A percentile compares a stretch with the other conserved stretches of the same genome.
These are phyloP conservation scores for Crossocerus cetratus DNA, from an alignment of 2,888 invertebrate genomes.

Conservation along the genomic window DNA sequence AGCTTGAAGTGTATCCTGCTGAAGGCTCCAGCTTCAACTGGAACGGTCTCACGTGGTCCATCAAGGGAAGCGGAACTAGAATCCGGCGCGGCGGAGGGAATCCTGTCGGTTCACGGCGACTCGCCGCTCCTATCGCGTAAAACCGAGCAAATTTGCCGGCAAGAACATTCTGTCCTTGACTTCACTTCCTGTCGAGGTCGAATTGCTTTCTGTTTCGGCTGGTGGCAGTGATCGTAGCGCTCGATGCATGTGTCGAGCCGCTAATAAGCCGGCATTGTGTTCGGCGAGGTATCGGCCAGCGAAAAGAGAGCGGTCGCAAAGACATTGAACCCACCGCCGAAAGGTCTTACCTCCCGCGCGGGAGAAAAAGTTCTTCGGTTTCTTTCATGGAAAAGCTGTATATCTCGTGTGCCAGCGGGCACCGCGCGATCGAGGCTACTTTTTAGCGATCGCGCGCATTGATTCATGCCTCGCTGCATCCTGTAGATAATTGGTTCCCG, in stretches of 20 bases:
- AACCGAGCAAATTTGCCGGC: neutral
- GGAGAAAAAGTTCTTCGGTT: constrained; percentile 38
- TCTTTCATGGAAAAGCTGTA: constrained; percentile 35
- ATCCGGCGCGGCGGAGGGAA: constrained; percentile 10
- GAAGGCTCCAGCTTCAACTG: too few species aligned
- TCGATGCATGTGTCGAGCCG: constrained; percentile 51
- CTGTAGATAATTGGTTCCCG: neutral
- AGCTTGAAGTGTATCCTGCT: too few species aligned
- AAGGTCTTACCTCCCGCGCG: constrained; percentile 40
- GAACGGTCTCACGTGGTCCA: too few species aligned
- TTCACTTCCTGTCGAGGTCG: constrained; percentile 63
- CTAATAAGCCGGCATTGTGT: constrained; percentile 33
- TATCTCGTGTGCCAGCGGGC: neutral
- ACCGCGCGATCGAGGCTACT: constrained; percentile 1
- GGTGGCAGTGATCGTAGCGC: constrained; percentile 46
- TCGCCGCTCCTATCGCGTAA: too few species aligned
- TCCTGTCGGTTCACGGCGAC: too few species aligned
- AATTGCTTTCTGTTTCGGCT: constrained; percentile 62
- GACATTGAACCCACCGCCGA: constrained; percentile 46
- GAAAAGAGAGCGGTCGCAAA: constrained; percentile 48
- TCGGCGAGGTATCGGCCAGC: constrained; percentile 10
- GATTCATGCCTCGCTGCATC: neutral
- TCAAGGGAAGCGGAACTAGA: constrained; percentile 1
- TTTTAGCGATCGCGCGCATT: neutral
- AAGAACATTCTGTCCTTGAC: constrained; percentile 62